Base-by-base conservation (phyloP, 1,140 invertebrate genomes). In the Drosophila nannoptera region DNA sequence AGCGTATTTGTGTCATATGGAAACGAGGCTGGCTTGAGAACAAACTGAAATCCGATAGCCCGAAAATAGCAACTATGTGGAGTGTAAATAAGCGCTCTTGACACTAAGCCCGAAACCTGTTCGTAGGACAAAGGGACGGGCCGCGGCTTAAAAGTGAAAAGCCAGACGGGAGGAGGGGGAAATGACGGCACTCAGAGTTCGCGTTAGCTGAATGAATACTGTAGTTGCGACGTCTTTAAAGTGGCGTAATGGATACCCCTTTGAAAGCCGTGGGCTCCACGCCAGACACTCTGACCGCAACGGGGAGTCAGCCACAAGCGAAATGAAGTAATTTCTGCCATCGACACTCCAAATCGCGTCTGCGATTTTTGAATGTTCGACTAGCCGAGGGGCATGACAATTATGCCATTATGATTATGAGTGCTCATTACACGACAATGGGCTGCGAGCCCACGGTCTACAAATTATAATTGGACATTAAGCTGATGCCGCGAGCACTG, bases 391-490 rank as follows among this genome's bases (percentile, higher is more conserved):
- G 50, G 67, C 68, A 50, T 61, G 53, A 77, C 75, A 59, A 77
- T 77, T 71, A 74, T 74, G 72, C 50, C 61, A 67, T 70, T 56
- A 73, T 45, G 49, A 52, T 78, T 62, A 46, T 48, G 68, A 70
- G 53, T 36, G 53, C 48, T 46, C 33, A 40, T 60, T 60, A 60
- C 56, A 63, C 50, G 54, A 58, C 54, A 69, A 69, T 56, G 53
- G 32, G 52, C 60, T 36, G 60, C 53, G n/a, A 77, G 59, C 62
- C 75, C 75, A 83, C 72, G 33, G 77, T 75, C 60, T 62, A 74
- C 69, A 73, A 80, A 75, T 83, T 66, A 84, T 78, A 84, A 82
- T 84, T 84, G 76, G 69, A 69, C 77, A 72, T 74, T 58, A 71
- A 74, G 68, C 62, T 60, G 62, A 52, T 56, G 68, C 52, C 49